phyloP scores from a whole-genome alignment of 2,797 vertebrate genomes.

The Sciurus vulgaris region DNA sequence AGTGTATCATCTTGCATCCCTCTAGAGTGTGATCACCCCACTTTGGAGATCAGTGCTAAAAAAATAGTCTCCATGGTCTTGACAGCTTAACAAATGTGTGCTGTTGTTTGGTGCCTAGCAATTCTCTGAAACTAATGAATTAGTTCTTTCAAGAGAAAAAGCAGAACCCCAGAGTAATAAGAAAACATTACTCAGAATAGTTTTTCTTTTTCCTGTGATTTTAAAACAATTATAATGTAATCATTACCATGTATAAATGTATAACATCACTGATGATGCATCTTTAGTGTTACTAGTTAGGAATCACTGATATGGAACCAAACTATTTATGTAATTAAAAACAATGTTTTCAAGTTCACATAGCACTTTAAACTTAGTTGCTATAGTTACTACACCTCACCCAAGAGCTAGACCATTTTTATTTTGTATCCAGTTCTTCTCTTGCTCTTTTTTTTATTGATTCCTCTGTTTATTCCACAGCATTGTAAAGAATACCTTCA shows the following conservation, averaged over 20 bases:
- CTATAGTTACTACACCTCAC: background rate
- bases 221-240: slow-evolving; percentile 10
- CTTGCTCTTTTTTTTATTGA: slow-evolving; percentile 33
- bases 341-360: slow-evolving; percentile 14
- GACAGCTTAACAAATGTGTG: background rate
- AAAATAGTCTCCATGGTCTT: slow-evolving; percentile 1
- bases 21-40: background rate
- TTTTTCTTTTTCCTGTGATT: slow-evolving; percentile 25
- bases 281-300: background rate
- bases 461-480: slow-evolving; percentile 24
- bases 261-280: background rate
- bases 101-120: background rate
- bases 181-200: background rate
- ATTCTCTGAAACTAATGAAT: background rate
- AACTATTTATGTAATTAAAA: slow-evolving; percentile 30
- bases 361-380: background rate
- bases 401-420: background rate
- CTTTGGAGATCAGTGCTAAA: background rate
- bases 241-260: background rate
- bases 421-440: slow-evolving; percentile 22
- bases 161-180: background rate
- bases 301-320: background rate
- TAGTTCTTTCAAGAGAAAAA: slow-evolving; percentile 15
- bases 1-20: background rate
- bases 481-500: slow-evolving; percentile 28